phyloP scores from a whole-genome alignment of 2,113 vertebrate genomes.

The Halichoerus grypus region DNA sequence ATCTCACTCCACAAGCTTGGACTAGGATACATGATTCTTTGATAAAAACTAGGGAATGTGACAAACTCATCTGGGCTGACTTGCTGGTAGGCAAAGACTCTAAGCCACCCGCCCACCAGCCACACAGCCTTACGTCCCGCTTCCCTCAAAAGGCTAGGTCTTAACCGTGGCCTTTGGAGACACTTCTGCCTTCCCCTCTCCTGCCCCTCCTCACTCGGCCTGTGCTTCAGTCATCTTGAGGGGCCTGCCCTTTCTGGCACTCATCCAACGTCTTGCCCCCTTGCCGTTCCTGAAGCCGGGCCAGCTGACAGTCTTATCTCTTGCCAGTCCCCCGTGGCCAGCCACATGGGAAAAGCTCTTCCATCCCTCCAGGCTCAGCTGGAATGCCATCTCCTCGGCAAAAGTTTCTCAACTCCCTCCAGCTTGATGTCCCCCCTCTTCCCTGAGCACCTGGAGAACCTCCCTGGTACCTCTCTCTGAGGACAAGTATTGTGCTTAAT shows the following conservation, averaged over 20 bases:
- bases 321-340: not conserved
- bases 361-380: not conserved
- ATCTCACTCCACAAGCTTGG: conserved; percentile 22
- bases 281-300: not conserved
- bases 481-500: not conserved
- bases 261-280: not conserved
- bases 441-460: not conserved
- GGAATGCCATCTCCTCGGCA: not conserved
- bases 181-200: not conserved
- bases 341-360: not conserved
- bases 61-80: not conserved
- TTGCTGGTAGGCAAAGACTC: not conserved
- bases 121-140: not conserved
- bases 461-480: not conserved
- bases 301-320: not conserved
- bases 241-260: not conserved
- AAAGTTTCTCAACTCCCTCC: not conserved
- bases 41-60: conserved; percentile 7
- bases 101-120: not conserved
- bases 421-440: not conserved
- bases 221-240: not conserved
- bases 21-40: not conserved
- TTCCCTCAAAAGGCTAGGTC: not conserved
- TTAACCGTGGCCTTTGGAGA: not conserved
- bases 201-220: not conserved